Percentiles rank a stretch among this genome's conserved stretches.
Evolutionary conservation across 2,113 vertebrate genomes (phyloP).

Genomic region (Eretmodus cyanostictus): DNA sequence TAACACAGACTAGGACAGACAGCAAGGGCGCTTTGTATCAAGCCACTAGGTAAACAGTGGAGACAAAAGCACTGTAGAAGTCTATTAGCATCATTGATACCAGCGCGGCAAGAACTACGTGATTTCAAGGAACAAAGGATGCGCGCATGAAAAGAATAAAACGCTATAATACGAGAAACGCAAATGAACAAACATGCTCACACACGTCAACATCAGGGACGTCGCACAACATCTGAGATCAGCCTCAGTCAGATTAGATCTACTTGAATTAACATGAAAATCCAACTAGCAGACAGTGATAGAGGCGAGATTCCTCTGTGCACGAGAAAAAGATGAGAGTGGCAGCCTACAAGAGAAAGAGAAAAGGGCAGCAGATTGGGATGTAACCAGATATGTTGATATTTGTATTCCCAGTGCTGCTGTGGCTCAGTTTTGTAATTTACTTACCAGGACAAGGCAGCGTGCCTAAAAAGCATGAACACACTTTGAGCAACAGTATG

Average conservation of each 20-base stretch:
- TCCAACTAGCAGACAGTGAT: neutral
- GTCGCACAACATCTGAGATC: slow-evolving; percentile 39
- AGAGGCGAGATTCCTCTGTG: neutral
- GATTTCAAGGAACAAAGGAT: neutral
- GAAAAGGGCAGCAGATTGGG: neutral
- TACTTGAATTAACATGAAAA: slow-evolving; percentile 51
- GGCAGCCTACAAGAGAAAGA: neutral
- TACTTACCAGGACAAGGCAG: slow-evolving; percentile 25
- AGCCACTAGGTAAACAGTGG: neutral
- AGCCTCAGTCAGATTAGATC: slow-evolving; percentile 33
- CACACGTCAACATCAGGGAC: neutral
- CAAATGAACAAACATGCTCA: neutral
- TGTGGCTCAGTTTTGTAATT: slow-evolving; percentile 24
- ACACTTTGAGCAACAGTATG: neutral
- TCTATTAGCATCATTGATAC: neutral
- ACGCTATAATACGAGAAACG: neutral
- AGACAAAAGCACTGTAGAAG: neutral
- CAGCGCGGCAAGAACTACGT: neutral
- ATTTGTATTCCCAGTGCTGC: neutral
- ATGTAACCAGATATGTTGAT: slow-evolving; percentile 1
- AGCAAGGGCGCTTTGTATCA: neutral
- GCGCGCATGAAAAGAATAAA: slow-evolving; percentile 3
- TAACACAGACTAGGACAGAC: neutral
- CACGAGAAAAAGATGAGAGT: neutral
- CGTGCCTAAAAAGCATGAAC: neutral